Conservation (phyloP, 35 echinoderm and acorn worm species). For the Eucidaris tribuloides region DNA sequence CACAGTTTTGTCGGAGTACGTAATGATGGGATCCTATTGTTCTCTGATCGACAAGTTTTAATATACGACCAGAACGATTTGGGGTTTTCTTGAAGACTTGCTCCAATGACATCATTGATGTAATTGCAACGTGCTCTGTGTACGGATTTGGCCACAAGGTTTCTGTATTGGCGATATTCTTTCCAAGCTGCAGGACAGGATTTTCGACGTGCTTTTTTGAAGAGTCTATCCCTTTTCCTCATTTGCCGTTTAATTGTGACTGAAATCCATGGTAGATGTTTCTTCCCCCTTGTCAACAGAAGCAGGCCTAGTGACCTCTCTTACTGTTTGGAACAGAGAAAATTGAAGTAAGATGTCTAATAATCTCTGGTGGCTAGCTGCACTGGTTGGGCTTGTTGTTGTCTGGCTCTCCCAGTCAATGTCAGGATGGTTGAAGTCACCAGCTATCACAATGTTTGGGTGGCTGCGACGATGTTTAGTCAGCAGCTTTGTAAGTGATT, state of each 20-base stretch:
- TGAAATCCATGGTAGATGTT: slow-evolving; percentile 12
- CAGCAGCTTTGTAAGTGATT: background rate
- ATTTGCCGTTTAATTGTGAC: slow-evolving; percentile 38
- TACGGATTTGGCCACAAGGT: background rate
- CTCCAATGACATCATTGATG: slow-evolving; percentile 29
- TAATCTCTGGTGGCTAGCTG: background rate
- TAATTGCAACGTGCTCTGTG: background rate
- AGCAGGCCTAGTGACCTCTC: background rate
- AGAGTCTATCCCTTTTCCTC: slow-evolving; percentile 51
- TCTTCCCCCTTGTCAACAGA: slow-evolving; percentile 10
- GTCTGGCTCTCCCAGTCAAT: background rate
- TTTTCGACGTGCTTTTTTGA: background rate
- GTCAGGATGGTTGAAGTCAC: slow-evolving; percentile 30
- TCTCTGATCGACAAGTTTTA: background rate
- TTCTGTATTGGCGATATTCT: background rate
- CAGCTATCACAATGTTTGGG: slow-evolving; percentile 18
- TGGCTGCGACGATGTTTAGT: background rate
- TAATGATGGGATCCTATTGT: slow-evolving; percentile 43
- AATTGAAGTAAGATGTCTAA: background rate
- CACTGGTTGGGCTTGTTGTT: background rate
- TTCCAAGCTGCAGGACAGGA: background rate
- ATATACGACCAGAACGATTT: slow-evolving; percentile 45
- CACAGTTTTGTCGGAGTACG: slow-evolving; percentile 10
- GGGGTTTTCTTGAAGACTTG: slow-evolving; percentile 26
- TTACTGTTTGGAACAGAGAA: background rate